These are phyloP conservation scores for Corythaixoides concolor DNA, from an alignment of 2,113 vertebrate species.

Conservation along the genomic window DNA sequence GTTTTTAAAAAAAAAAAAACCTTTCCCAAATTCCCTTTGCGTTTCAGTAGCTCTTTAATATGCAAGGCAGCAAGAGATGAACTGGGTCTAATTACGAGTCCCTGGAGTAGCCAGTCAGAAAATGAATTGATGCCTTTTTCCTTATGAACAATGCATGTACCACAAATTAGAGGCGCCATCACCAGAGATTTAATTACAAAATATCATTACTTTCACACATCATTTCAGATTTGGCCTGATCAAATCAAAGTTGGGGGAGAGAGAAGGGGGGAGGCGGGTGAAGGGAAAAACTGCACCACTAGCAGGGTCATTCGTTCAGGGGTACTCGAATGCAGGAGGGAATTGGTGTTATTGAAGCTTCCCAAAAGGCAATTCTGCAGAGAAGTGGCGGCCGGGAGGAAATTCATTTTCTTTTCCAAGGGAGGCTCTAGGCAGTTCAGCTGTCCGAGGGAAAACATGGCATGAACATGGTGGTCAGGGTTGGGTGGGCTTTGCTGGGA, in stretches of 20 bases:
- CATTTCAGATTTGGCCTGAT: constrained; percentile 87
- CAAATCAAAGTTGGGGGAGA: constrained; percentile 79
- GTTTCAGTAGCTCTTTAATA: constrained; percentile 84
- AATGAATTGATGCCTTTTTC: constrained; percentile 85
- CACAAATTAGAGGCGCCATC: constrained; percentile 82
- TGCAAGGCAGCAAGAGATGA: constrained; percentile 80
- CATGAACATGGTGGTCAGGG: accelerated
- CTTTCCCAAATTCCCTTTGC: constrained; percentile 78
- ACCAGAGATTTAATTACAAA: constrained; percentile 88
- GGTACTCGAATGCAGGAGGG: constrained; percentile 52
- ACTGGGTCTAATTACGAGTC: constrained; percentile 83
- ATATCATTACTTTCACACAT: constrained; percentile 88
- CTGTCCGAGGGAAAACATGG: not conserved
- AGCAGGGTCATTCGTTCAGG: constrained; percentile 76
- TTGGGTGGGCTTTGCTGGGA: not conserved
- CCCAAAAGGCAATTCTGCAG: constrained; percentile 57
- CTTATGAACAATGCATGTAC: constrained; percentile 86
- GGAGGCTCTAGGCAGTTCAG: not conserved
- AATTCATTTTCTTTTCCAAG: constrained; percentile 20
- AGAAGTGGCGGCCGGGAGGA: not conserved
- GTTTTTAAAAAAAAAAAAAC: not conserved
- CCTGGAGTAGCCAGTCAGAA: constrained; percentile 85
- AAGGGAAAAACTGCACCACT: constrained; percentile 74
- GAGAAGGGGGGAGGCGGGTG: constrained; percentile 25
- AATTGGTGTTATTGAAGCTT: constrained; percentile 43